Conservation (phyloP, 2,888 invertebrate genomes). For the Neelides folsomi region DNA sequence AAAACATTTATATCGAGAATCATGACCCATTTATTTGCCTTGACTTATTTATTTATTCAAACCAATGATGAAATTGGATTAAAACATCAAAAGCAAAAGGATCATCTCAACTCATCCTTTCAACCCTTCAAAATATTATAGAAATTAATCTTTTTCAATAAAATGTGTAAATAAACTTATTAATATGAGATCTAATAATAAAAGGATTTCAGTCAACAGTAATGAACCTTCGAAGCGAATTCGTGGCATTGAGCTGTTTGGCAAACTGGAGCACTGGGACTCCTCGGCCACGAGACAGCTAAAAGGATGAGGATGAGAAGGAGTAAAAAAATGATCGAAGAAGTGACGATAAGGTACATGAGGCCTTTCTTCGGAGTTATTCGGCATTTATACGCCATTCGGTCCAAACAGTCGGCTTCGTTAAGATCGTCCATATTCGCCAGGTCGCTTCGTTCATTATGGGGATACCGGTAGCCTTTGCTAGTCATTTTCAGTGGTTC, state of each 20-base stretch:
- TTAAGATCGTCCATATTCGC: not conserved
- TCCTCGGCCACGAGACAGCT: constrained; percentile 41
- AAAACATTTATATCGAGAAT: too few species aligned
- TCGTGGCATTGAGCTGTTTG: constrained; percentile 41
- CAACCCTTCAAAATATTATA: too few species aligned
- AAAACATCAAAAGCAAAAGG: too few species aligned
- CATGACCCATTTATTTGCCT: too few species aligned
- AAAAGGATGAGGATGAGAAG: constrained; percentile 41
- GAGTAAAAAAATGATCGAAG: constrained; percentile 36
- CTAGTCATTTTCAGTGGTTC: constrained; percentile 15
- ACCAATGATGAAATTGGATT: too few species aligned
- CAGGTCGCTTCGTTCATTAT: not conserved
- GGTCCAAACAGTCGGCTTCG: constrained; percentile 5
- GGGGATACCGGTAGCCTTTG: not conserved
- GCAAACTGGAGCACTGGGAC: constrained; percentile 40
- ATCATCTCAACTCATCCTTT: too few species aligned
- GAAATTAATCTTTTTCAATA: too few species aligned
- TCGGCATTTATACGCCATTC: constrained; percentile 21
- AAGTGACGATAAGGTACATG: constrained; percentile 21
- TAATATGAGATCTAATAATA: too few species aligned
- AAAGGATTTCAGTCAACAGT: not conserved
- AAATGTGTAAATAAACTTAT: too few species aligned
- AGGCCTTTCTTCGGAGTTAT: constrained; percentile 25
- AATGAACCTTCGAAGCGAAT: constrained; percentile 42
- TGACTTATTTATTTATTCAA: too few species aligned